A percentile compares a stretch with the other conserved stretches of the same genome.
These are phyloP conservation scores for Sebastolobus alascanus DNA, from an alignment of 2,797 vertebrate genomes.

Conservation along the genomic window DNA sequence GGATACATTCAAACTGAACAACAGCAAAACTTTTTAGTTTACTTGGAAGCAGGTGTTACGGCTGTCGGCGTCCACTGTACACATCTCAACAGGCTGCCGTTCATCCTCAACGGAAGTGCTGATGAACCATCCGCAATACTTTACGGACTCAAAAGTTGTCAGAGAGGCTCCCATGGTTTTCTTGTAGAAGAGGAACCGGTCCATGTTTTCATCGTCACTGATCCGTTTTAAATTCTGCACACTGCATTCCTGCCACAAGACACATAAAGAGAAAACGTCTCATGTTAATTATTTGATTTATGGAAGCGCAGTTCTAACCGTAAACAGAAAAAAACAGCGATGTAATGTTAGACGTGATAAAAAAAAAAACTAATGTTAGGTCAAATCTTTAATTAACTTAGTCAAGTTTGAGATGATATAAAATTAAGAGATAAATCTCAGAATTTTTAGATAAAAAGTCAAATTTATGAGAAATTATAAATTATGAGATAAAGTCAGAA, in stretches of 20 bases:
- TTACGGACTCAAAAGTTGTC: slow-evolving; percentile 72
- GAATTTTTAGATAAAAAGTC: no score
- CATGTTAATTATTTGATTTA: background rate
- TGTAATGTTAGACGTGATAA: background rate
- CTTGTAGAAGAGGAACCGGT: slow-evolving; percentile 76
- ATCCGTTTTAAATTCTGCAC: slow-evolving; percentile 19
- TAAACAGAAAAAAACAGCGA: background rate
- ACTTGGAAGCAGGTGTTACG: slow-evolving; percentile 33
- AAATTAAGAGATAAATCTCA: no score
- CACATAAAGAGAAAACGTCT: background rate
- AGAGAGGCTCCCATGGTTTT: accelerated
- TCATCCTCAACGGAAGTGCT: slow-evolving; percentile 48
- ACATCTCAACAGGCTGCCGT: slow-evolving; percentile 57
- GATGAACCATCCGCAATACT: slow-evolving; percentile 73
- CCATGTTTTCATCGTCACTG: background rate
- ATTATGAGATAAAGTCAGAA: no score
- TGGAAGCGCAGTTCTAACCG: background rate
- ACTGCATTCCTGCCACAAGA: slow-evolving; percentile 43
- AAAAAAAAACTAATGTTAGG: background rate
- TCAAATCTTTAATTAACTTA: background rate
- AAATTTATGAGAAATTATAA: no score
- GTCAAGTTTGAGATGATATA: background rate
- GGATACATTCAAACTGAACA: background rate
- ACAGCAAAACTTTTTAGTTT: accelerated
- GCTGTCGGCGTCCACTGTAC: accelerated